Evolutionary conservation across 1,140 invertebrate species (phyloP), one percentile per base, ranked within the genome.

Genomic region (Chlorops oryzae): DNA sequence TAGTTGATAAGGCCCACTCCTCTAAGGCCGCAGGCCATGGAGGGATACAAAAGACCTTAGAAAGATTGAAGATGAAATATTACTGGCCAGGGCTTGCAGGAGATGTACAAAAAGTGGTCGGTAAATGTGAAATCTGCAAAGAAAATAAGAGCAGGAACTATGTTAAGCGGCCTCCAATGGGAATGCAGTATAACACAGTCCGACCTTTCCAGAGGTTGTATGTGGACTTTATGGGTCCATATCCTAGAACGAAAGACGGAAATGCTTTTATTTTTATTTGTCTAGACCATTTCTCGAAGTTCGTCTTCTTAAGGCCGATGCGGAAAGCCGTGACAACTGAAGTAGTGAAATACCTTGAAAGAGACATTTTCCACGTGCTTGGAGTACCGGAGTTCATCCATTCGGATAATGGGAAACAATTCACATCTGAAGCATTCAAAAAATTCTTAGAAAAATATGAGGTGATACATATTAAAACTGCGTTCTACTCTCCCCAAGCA

Each of bases 221-320:
- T 32, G 22, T 40, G 22, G 50, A 55, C 25, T 18, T 55, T 24
- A 24, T 56, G 35, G 56, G 50, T 13, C 50, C 50, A 7, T 58
- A 48, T 37, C 56, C 50, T 3, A 23, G 46, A 21, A 50, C 50
- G 3, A 42, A 21, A 23, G 45, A 24, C 20, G 50, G 53, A 6
- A 55, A 58, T 46, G 20, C 15, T 5, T 24, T 24, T 18, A 24
- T 47, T 5, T 47, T 47, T 17, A 32, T 47, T 3, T 32, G 21
- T 2, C 13, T 47, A 15, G 45, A 47, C 25, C 45, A 47, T 24
- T 47, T 47, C 18, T 15, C 43, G 1, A 46, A 46, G 21, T 46
- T 25, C 12, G 27, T 46, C 5, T 46, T 46, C 34, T 25, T 46
- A 3, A 46, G 21, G 12, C 43, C 43, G n/a, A 22, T 46, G 43